phyloP scores from a whole-genome alignment of 2,888 invertebrate species.

The Steromphala cineraria region DNA sequence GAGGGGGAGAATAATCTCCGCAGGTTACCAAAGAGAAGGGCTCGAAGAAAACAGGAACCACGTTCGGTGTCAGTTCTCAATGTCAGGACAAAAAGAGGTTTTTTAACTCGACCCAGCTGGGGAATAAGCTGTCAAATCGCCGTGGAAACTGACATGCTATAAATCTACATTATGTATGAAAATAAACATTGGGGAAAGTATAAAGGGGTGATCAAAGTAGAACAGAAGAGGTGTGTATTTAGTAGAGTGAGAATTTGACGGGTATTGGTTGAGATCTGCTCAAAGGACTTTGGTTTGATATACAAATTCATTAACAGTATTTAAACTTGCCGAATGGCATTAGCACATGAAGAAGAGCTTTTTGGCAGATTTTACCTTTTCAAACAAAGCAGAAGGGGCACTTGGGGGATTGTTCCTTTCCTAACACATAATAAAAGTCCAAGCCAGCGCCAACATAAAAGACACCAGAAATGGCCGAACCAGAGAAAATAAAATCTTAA shows the following conservation, averaged over 20 bases:
- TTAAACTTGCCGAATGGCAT: slow-evolving; percentile 11
- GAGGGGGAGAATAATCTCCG: background rate
- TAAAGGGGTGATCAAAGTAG: slow-evolving; percentile 20
- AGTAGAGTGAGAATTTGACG: background rate
- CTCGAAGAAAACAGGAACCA: background rate
- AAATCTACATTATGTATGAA: slow-evolving; percentile 28
- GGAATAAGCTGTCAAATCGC: slow-evolving; percentile 15
- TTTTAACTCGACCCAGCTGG: slow-evolving; percentile 4
- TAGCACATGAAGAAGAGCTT: background rate
- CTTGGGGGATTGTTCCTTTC: background rate
- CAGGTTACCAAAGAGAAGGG: background rate
- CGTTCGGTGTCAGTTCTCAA: no score
- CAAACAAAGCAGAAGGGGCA: slow-evolving; percentile 1
- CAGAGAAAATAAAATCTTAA: slow-evolving; percentile 15
- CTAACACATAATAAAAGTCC: slow-evolving; percentile 4
- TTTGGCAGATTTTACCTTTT: background rate
- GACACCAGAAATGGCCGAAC: background rate
- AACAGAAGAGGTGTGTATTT: background rate
- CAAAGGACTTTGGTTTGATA: background rate
- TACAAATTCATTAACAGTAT: slow-evolving; percentile 3
- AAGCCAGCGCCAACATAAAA: slow-evolving; percentile 5
- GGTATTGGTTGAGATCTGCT: background rate
- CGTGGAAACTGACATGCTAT: slow-evolving; percentile 18
- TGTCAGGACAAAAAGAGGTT: no score
- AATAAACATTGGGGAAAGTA: slow-evolving; percentile 20